Evolutionary conservation across 2,797 vertebrate genomes (phyloP).

Genomic region (Mormyrops attenuatus): DNA sequence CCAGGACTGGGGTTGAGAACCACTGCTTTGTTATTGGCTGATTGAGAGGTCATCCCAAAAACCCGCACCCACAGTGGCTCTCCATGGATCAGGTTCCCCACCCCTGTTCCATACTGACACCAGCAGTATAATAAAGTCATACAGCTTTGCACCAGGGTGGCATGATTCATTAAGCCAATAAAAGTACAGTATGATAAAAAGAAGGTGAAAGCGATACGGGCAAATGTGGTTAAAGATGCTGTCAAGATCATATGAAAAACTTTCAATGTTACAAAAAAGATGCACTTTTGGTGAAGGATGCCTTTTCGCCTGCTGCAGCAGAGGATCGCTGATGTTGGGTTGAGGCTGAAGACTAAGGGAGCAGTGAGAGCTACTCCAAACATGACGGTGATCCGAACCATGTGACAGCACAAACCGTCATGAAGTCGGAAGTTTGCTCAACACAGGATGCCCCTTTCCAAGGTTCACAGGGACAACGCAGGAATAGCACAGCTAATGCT

Average conservation of each 20-base stretch:
- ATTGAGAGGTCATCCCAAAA: too few species aligned
- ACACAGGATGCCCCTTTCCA: not conserved
- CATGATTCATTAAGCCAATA: constrained; percentile 5
- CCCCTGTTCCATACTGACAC: constrained; percentile 27
- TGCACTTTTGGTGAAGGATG: not conserved
- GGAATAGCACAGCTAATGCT: not conserved
- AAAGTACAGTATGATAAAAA: not conserved
- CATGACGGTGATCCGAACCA: not conserved
- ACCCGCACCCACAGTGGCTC: too few species aligned
- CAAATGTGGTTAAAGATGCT: constrained; percentile 35
- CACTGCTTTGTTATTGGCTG: too few species aligned
- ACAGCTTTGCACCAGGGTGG: not conserved
- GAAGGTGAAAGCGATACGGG: not conserved
- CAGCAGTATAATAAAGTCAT: constrained; percentile 21
- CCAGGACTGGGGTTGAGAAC: too few species aligned
- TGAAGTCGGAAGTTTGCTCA: not conserved
- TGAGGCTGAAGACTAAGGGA: not conserved
- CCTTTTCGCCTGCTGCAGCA: not conserved
- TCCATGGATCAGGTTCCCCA: not conserved
- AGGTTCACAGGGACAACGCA: not conserved
- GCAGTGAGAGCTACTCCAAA: not conserved
- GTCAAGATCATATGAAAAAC: constrained; percentile 36
- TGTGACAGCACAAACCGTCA: not conserved
- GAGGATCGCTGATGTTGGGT: not conserved
- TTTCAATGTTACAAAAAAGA: constrained; percentile 29